Evolutionary conservation across 2,888 invertebrate genomes (phyloP).

Genomic region (Epinotia brunnichana): DNA sequence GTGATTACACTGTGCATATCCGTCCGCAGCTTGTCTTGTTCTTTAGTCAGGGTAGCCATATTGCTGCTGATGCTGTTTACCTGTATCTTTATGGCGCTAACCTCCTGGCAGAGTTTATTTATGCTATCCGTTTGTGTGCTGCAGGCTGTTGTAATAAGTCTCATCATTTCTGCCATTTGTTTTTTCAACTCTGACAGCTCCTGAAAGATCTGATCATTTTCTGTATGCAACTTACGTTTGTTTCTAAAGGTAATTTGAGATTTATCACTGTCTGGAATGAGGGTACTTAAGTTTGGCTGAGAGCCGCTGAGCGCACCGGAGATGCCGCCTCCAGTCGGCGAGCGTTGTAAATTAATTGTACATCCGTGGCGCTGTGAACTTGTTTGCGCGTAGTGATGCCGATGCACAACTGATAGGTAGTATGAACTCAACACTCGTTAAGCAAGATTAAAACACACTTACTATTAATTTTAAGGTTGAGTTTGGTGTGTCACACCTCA

Average conservation of each 20-base stretch:
- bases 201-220: neutral
- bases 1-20: neutral
- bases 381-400: too few species aligned
- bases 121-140: neutral
- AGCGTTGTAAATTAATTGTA: neutral
- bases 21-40: too few species aligned
- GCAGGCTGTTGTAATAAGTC: neutral
- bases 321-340: slow-evolving; percentile 3
- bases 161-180: slow-evolving; percentile 16
- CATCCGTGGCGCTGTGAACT: too few species aligned
- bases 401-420: too few species aligned
- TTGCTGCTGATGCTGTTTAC: too few species aligned
- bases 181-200: slow-evolving; percentile 4
- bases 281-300: neutral
- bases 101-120: too few species aligned
- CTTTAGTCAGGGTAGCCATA: too few species aligned
- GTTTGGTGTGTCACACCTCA: too few species aligned
- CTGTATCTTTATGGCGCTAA: too few species aligned
- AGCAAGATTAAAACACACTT: too few species aligned
- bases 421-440: too few species aligned
- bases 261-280: neutral
- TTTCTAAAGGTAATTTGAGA: slow-evolving; percentile 3
- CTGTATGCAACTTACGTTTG: neutral
- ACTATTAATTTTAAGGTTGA: too few species aligned
- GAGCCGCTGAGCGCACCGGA: neutral